Evolutionary conservation across 1,140 invertebrate species (phyloP).

Genomic region (Scaptomyza montana): DNA sequence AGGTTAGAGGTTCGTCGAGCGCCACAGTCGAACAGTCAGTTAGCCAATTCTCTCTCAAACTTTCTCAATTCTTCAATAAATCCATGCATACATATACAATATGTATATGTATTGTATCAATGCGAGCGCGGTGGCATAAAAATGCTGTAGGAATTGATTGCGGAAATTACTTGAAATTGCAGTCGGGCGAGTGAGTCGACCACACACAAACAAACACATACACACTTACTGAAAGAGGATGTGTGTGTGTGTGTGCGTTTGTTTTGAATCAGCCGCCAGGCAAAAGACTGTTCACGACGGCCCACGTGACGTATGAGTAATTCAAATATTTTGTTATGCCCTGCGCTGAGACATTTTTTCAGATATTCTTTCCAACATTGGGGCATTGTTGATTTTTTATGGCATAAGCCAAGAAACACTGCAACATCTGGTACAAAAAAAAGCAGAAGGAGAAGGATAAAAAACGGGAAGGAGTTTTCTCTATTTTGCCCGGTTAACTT

Average conservation of each 20-base stretch:
- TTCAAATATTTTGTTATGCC: conserved; percentile 56
- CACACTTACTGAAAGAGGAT: background rate
- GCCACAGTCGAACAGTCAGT: conserved; percentile 23
- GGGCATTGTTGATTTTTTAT: conserved; percentile 29
- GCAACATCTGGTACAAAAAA: background rate
- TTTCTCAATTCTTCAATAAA: background rate
- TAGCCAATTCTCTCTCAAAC: background rate
- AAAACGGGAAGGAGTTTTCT: no score
- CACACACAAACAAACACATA: conserved; percentile 21
- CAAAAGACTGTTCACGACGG: conserved; percentile 23
- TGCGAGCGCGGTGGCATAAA: conserved; percentile 58
- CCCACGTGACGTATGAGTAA: conserved; percentile 48
- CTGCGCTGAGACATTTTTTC: conserved; percentile 18
- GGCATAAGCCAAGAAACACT: background rate
- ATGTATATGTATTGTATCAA: conserved; percentile 40
- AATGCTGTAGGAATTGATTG: conserved; percentile 77
- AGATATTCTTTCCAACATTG: conserved; percentile 23
- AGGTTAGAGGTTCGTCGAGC: conserved; percentile 39
- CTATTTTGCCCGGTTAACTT: no score
- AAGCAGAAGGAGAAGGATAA: no score
- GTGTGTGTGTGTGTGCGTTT: no score
- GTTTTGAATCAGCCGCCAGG: conserved; percentile 9
- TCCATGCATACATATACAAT: background rate
- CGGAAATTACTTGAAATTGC: conserved; percentile 77
- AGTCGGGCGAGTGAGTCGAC: conserved; percentile 41